These are phyloP conservation scores for Tapirus terrestris DNA, from an alignment of 2,113 vertebrate species.

Conservation along the genomic window DNA sequence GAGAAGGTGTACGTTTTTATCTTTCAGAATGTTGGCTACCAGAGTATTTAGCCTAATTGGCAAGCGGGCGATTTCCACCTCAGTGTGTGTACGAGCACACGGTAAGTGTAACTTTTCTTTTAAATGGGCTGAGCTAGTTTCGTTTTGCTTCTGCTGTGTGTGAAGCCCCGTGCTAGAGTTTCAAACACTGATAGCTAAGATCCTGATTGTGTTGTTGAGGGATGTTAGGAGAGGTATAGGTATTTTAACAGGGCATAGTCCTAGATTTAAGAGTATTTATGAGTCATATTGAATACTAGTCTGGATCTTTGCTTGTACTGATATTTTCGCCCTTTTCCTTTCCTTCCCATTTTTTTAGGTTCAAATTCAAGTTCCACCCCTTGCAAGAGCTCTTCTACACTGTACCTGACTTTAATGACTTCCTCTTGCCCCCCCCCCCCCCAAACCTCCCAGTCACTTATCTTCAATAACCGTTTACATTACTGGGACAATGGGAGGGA, in stretches of 20 bases:
- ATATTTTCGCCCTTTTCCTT: neutral
- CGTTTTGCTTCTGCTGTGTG: neutral
- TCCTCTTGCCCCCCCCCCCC: rapidly evolving
- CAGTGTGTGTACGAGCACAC: conserved; percentile 91
- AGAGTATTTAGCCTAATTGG: conserved; percentile 91
- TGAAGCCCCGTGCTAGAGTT: neutral
- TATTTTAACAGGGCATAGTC: neutral
- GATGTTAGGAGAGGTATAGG: neutral
- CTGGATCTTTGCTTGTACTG: neutral
- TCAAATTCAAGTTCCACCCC: neutral
- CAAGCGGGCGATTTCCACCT: conserved; percentile 93
- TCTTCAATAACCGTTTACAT: neutral
- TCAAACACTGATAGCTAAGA: neutral
- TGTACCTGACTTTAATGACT: neutral
- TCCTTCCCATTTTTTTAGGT: neutral
- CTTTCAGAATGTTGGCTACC: conserved; percentile 93
- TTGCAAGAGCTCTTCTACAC: neutral
- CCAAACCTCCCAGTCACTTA: neutral
- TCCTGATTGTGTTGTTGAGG: neutral
- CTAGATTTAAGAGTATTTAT: neutral
- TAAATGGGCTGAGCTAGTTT: neutral
- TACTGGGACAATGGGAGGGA: neutral
- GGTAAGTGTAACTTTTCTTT: conserved; percentile 84
- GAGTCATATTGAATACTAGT: neutral
- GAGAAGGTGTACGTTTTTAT: neutral